phyloP scores from a whole-genome alignment of 2,797 vertebrate species.

The Lindbergichthys nudifrons region DNA sequence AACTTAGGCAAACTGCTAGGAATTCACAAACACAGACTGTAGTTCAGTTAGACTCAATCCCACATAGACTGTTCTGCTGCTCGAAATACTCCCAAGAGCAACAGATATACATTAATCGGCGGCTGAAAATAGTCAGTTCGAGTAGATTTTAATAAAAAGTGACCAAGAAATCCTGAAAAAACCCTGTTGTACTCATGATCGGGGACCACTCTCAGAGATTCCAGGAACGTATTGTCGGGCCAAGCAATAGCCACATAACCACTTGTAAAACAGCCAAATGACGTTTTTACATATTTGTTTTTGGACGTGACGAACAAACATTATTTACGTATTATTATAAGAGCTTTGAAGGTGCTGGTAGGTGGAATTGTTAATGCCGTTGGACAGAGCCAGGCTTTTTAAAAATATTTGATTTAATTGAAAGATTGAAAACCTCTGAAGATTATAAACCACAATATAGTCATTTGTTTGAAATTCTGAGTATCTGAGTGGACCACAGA shows the following conservation, averaged over 20 bases:
- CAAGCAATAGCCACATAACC: too few relatives aligned
- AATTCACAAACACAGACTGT: not conserved
- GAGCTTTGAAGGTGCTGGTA: too few relatives aligned
- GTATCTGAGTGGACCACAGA: slow-evolving; percentile 8
- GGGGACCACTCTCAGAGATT: not conserved
- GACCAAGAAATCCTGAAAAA: too few relatives aligned
- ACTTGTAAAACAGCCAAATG: too few relatives aligned
- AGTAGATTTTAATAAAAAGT: too few relatives aligned
- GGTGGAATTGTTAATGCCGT: too few relatives aligned
- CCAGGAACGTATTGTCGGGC: not conserved
- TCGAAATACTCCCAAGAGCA: not conserved
- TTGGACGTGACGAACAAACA: too few relatives aligned
- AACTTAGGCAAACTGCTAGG: not conserved
- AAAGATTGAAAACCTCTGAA: not conserved
- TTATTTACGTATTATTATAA: too few relatives aligned
- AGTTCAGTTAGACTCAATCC: too few relatives aligned
- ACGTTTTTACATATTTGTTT: too few relatives aligned
- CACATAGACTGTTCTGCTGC: not conserved
- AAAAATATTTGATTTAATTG: not conserved
- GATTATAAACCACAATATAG: not conserved
- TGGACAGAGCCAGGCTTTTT: too few relatives aligned
- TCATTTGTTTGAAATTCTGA: not conserved
- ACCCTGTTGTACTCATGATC: not conserved
- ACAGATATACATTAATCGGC: not conserved
- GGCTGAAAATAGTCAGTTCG: too few relatives aligned